Conservation (phyloP, 2,113 vertebrate genomes). For the Andinoacara biseriatus region DNA sequence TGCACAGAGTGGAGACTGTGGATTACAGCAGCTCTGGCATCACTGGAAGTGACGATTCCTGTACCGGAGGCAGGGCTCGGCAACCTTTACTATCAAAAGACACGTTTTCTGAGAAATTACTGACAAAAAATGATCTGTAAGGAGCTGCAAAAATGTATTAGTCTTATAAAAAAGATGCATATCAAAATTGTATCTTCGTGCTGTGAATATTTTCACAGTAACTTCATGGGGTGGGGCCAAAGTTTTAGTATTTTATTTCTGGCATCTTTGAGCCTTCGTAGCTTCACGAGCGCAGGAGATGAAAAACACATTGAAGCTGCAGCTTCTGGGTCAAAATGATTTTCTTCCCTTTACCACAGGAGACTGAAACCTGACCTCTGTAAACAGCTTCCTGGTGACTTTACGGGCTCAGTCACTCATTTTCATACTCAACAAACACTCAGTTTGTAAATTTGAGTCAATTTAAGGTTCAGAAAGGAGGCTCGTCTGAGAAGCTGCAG, state of each 20-base stretch:
- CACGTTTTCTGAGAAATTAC: not conserved
- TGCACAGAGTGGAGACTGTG: not conserved
- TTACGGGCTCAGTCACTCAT: not conserved
- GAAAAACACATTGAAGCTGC: not conserved
- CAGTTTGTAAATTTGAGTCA: not conserved
- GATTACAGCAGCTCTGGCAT: not conserved
- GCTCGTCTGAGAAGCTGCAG: too few species aligned
- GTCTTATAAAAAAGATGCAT: not conserved
- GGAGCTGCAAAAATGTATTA: not conserved
- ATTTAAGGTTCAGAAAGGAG: not conserved
- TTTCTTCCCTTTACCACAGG: not conserved
- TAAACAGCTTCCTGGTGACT: not conserved
- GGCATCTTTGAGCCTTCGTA: not conserved
- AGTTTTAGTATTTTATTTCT: not conserved
- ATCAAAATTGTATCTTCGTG: accelerated
- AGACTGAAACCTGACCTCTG: not conserved
- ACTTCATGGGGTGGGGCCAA: not conserved
- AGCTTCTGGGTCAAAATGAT: not conserved
- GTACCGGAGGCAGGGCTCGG: not conserved
- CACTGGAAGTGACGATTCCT: too few species aligned
- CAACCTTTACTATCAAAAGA: not conserved
- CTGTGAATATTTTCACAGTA: not conserved
- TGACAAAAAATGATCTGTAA: not conserved
- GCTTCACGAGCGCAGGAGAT: not conserved
- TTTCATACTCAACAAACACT: not conserved